A percentile compares a stretch with the other conserved stretches of the same genome.
phyloP scores from a whole-genome alignment of 2,888 invertebrate species.

The Encarsia formosa region DNA sequence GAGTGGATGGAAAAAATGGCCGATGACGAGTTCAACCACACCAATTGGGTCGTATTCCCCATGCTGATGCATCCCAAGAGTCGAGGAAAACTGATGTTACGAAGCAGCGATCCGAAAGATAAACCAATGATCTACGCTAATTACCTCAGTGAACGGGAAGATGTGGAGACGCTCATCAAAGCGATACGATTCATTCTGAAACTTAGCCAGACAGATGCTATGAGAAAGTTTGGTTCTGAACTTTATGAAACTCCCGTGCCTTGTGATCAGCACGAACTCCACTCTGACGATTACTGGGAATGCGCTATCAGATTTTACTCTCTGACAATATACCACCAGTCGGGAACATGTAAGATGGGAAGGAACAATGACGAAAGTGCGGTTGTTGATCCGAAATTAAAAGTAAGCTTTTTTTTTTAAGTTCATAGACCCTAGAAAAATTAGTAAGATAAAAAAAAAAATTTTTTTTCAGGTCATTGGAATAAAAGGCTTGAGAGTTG shows the following conservation, averaged over 20 bases:
- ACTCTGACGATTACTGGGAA: constrained; percentile 53
- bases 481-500: too few relatives aligned
- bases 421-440: too few relatives aligned
- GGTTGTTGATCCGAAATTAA: constrained; percentile 61
- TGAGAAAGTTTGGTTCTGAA: constrained; percentile 57
- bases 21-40: neutral
- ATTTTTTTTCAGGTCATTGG: too few relatives aligned
- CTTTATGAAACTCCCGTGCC: constrained; percentile 57
- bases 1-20: neutral
- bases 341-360: constrained; percentile 65
- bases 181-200: constrained; percentile 51
- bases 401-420: constrained; percentile 46
- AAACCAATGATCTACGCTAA: constrained; percentile 59
- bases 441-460: too few relatives aligned
- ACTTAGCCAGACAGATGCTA: constrained; percentile 58
- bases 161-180: constrained; percentile 56
- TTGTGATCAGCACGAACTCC: neutral
- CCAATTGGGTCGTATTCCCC: neutral
- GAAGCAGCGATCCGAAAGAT: neutral
- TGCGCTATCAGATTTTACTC: constrained; percentile 65
- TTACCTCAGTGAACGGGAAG: constrained; percentile 63
- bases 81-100: neutral
- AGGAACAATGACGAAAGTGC: constrained; percentile 57
- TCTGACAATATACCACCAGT: constrained; percentile 67
- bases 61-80: neutral